Conservation (phyloP, 1,140 invertebrate genomes). For the Schlechtendalia chinensis region DNA sequence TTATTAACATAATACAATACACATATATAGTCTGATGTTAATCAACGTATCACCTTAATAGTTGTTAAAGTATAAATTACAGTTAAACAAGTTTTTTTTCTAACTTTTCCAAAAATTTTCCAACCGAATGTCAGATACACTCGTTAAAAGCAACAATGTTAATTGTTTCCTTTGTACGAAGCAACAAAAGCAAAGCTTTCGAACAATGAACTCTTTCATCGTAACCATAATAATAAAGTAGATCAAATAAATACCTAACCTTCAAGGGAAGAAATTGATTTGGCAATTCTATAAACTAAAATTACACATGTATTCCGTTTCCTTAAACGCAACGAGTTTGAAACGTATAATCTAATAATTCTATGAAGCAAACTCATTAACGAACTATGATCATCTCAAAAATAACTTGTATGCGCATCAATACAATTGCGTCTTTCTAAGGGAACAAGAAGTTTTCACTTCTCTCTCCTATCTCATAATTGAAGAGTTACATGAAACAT, state of each 20-base stretch:
- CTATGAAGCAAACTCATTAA: too few species aligned
- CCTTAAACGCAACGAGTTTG: neutral
- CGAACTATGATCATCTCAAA: too few species aligned
- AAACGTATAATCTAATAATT: too few species aligned
- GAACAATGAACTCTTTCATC: neutral
- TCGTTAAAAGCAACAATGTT: constrained; percentile 7
- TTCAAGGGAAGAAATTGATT: neutral
- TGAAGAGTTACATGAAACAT: too few species aligned
- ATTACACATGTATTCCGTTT: neutral
- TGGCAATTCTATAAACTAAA: neutral
- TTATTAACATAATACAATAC: too few species aligned
- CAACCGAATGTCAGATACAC: neutral
- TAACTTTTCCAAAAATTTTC: neutral
- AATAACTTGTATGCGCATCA: too few species aligned
- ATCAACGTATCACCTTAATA: neutral
- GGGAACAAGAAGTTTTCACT: too few species aligned
- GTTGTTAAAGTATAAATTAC: neutral
- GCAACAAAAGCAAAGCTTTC: neutral
- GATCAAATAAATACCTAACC: neutral
- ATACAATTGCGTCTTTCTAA: too few species aligned
- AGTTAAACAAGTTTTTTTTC: neutral
- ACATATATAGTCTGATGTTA: neutral
- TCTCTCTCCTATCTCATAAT: too few species aligned
- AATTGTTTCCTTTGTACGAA: constrained; percentile 19
- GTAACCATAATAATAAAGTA: constrained; percentile 6